Conservation (phyloP, 2,797 vertebrate genomes). For the Mormyrus proboscirostris region DNA sequence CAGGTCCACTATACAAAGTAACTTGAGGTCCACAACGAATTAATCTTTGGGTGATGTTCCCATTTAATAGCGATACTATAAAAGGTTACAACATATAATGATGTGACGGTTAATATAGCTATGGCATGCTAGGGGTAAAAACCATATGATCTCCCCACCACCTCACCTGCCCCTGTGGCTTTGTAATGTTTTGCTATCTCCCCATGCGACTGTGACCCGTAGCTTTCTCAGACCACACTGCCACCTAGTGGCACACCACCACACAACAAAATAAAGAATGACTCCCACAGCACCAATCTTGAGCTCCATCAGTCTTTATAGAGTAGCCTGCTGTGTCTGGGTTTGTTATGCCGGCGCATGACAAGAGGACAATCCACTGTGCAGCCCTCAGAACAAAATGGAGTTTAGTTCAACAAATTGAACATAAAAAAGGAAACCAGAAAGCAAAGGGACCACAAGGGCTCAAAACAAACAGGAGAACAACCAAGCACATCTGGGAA, state of each 20-base stretch:
- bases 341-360: background rate
- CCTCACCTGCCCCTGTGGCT: background rate
- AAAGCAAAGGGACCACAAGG: background rate
- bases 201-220: background rate
- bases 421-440: background rate
- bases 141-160: background rate
- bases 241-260: background rate
- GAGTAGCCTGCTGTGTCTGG: background rate
- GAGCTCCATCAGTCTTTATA: background rate
- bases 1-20: background rate
- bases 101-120: background rate
- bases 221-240: background rate
- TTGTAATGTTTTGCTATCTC: background rate
- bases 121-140: background rate
- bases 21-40: background rate
- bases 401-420: background rate
- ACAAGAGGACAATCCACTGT: background rate
- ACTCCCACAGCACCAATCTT: background rate
- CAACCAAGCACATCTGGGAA: background rate
- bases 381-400: background rate
- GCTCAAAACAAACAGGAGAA: background rate
- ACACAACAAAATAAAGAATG: background rate
- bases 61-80: background rate
- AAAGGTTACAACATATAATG: background rate
- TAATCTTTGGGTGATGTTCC: background rate